Percentiles rank a stretch among this genome's conserved stretches.
Evolutionary conservation across 2,113 vertebrate genomes (phyloP).

Genomic region (Plecotus auritus): DNA sequence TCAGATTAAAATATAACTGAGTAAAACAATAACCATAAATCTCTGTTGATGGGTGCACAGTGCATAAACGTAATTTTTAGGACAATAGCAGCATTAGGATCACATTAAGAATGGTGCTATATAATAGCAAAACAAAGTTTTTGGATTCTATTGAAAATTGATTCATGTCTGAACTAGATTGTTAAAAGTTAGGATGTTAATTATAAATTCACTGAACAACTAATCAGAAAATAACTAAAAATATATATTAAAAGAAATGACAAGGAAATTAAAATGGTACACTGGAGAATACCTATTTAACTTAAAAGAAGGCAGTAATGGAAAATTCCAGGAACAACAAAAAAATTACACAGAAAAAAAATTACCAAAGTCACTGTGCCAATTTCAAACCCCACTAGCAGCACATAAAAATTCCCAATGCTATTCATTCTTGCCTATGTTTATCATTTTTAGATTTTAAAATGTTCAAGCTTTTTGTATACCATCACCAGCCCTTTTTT

Average conservation of each 20-base stretch:
- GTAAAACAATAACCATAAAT: neutral
- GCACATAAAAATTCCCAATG: neutral
- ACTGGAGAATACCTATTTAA: neutral
- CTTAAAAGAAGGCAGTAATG: neutral
- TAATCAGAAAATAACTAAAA: neutral
- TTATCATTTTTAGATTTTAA: neutral
- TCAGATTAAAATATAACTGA: neutral
- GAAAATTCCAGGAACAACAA: neutral
- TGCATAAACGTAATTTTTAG: neutral
- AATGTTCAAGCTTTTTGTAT: neutral
- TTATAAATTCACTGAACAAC: neutral
- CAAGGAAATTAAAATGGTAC: neutral
- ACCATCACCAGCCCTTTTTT: neutral
- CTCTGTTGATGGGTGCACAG: neutral
- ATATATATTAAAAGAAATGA: neutral
- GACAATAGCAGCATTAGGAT: neutral
- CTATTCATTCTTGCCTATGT: neutral
- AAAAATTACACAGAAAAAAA: neutral
- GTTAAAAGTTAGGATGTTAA: neutral
- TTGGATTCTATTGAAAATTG: neutral
- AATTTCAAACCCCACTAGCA: neutral
- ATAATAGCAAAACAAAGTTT: neutral
- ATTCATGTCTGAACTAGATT: neutral
- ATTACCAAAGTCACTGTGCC: neutral
- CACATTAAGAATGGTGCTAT: neutral